These are phyloP conservation scores for Oasisia sp. DNA, from an alignment of 2,888 invertebrate genomes.

Conservation along the genomic window DNA sequence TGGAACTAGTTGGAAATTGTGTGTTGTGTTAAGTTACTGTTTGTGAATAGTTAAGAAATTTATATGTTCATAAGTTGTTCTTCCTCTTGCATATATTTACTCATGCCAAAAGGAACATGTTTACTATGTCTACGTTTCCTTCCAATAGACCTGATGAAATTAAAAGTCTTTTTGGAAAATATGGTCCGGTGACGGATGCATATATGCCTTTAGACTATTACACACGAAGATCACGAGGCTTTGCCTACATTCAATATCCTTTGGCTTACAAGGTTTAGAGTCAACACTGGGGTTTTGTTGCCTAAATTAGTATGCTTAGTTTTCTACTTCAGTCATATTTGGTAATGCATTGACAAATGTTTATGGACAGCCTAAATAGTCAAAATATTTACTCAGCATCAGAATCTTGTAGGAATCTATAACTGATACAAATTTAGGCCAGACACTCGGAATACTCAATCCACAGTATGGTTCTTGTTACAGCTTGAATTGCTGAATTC, in stretches of 20 bases:
- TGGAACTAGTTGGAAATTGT: no score
- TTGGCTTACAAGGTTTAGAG: slow-evolving; percentile 41
- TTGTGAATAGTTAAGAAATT: no score
- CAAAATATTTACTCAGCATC: no score
- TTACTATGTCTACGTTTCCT: slow-evolving; percentile 7
- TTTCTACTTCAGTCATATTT: no score
- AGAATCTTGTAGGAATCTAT: no score
- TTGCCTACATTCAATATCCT: slow-evolving; percentile 71
- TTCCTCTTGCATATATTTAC: no score
- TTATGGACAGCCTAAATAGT: no score
- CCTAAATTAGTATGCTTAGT: no score
- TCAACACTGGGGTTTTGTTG: background rate
- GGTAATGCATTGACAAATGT: no score
- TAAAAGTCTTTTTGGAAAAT: slow-evolving; percentile 67
- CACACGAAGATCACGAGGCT: slow-evolving; percentile 66
- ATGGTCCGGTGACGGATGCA: slow-evolving; percentile 68
- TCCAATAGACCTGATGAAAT: slow-evolving; percentile 66
- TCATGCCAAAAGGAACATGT: background rate
- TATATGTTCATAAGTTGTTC: no score
- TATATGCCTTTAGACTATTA: slow-evolving; percentile 69
- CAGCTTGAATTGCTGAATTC: background rate
- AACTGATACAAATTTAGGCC: background rate
- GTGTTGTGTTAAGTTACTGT: no score
- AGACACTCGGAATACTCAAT: background rate
- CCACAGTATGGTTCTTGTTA: background rate